These are phyloP conservation scores for Arizona elegans DNA, from an alignment of 2,113 vertebrate species.

Conservation along the genomic window DNA sequence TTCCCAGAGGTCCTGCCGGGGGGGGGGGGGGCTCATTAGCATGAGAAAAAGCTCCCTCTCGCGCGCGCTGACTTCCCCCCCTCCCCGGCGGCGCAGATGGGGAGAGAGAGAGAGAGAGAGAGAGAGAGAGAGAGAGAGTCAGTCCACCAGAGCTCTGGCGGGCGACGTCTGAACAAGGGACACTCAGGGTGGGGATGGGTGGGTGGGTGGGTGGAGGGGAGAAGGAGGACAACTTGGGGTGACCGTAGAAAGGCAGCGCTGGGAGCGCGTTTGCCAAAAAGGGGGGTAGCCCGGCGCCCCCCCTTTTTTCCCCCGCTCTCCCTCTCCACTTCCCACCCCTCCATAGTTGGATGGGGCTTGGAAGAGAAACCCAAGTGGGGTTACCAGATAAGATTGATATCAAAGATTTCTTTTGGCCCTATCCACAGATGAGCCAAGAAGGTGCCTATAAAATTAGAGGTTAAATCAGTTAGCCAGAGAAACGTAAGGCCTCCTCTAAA, in stretches of 20 bases:
- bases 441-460: neutral
- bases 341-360: neutral
- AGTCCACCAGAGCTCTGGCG: conserved; percentile 36
- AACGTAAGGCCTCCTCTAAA: accelerated
- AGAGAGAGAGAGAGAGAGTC: neutral
- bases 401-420: neutral
- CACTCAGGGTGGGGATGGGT: neutral
- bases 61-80: neutral
- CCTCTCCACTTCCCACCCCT: too few species aligned
- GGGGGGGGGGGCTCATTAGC: conserved; percentile 31
- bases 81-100: neutral
- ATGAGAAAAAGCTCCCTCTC: conserved; percentile 31
- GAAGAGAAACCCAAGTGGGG: neutral
- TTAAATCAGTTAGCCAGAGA: accelerated
- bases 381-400: neutral
- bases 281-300: neutral
- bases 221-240: neutral
- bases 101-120: neutral
- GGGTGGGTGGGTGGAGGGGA: neutral
- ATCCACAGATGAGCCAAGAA: neutral
- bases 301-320: too few species aligned
- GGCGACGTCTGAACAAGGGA: conserved; percentile 36
- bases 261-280: neutral
- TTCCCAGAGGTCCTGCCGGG: conserved; percentile 29
- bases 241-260: neutral